These are phyloP conservation scores for Octopus bimaculoides DNA, from an alignment of 1,140 invertebrate genomes.

Conservation along the genomic window DNA sequence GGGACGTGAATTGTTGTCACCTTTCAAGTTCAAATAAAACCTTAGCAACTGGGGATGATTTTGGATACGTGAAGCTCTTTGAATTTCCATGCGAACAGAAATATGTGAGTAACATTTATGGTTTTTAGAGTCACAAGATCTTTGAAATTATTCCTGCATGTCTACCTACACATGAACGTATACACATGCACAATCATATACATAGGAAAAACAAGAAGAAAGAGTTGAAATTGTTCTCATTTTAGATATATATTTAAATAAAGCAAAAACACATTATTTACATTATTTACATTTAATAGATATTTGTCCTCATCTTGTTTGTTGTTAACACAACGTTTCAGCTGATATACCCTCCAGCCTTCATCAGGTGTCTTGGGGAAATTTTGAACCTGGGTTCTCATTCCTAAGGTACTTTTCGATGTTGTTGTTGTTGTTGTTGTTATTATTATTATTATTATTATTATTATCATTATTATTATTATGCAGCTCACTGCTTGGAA, in stretches of 20 bases:
- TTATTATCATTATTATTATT: no score
- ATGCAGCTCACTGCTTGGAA: no score
- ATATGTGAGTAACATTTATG: slow-evolving; percentile 45
- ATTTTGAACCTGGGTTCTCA: no score
- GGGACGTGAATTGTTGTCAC: slow-evolving; percentile 55
- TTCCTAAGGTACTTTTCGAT: no score
- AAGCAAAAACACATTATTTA: background rate
- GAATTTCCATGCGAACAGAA: slow-evolving; percentile 53
- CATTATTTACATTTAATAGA: no score
- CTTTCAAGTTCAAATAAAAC: slow-evolving; percentile 50
- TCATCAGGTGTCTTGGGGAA: no score
- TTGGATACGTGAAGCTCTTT: slow-evolving; percentile 56
- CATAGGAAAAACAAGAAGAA: background rate
- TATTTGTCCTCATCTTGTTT: no score
- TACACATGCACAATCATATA: background rate
- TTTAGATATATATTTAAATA: background rate
- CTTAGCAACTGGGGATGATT: slow-evolving; percentile 57
- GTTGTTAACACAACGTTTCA: no score
- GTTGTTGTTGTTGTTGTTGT: no score
- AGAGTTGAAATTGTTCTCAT: background rate
- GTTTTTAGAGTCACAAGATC: background rate
- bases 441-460: no score
- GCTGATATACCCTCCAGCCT: no score
- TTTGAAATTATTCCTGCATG: background rate
- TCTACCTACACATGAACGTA: background rate